Evolutionary conservation across 2,797 vertebrate genomes (phyloP).

Genomic region (Sebastes taczanowskii): DNA sequence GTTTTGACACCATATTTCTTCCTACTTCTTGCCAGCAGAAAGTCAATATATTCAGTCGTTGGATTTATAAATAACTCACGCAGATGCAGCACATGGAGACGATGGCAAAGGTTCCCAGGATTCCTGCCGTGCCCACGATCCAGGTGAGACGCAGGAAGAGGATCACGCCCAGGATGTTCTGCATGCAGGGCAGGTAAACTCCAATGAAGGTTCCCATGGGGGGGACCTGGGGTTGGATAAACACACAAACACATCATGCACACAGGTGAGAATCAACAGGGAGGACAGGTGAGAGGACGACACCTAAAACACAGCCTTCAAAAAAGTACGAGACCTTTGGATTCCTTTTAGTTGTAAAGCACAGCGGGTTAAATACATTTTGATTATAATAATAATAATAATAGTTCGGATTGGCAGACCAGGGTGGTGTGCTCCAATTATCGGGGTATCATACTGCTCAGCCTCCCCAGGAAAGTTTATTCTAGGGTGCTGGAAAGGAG

Average conservation of each 20-base stretch:
- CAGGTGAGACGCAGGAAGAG: constrained; percentile 95
- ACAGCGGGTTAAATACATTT: background rate
- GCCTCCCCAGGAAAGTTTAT: too few relatives aligned
- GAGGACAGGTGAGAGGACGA: too few relatives aligned
- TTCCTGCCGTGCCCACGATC: constrained; percentile 95
- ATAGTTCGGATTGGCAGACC: too few relatives aligned
- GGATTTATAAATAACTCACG: constrained; percentile 80
- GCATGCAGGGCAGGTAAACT: constrained; percentile 95
- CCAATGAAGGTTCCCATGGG: constrained; percentile 97
- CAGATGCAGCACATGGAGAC: constrained; percentile 94
- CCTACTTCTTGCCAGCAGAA: background rate
- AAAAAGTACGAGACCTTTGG: background rate
- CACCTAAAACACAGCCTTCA: background rate
- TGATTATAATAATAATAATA: fast-evolving
- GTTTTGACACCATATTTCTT: background rate
- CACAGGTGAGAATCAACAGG: background rate
- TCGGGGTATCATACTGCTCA: too few relatives aligned
- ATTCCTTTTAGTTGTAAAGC: background rate
- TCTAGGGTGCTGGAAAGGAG: too few relatives aligned
- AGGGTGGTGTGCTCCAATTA: too few relatives aligned
- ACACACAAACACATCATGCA: background rate
- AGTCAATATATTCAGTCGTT: background rate
- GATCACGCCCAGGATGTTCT: constrained; percentile 97
- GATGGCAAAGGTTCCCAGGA: constrained; percentile 91
- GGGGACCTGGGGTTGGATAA: constrained; percentile 80